Base-by-base conservation (phyloP, 1,140 invertebrate genomes). In the Drosophila arawakana region DNA sequence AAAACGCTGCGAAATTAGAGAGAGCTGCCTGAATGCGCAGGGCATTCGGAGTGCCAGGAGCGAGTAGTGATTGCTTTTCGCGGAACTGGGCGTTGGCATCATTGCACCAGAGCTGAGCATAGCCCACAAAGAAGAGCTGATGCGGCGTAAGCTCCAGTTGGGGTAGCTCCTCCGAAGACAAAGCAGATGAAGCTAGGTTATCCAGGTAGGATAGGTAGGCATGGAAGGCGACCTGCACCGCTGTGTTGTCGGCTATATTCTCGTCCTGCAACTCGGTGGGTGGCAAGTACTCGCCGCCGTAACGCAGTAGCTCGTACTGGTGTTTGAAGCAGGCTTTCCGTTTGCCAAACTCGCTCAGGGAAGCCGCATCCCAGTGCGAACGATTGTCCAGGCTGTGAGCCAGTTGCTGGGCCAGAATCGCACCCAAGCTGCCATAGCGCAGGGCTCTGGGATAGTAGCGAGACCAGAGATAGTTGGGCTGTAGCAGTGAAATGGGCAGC, bases 91-190 rank as follows among this genome's bases (percentile, higher is more conserved):
- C 78, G 11, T 83, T 67, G 50, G 77, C 73, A 68, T 91, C 83
- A 25, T 63, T 81, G 62, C 91, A 92, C 70, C 76, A 91, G 13
- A 84, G 67, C 57, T 96, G 95, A 0, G 95, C 95, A 69, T 95
- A 96, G 66, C 94, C 94, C 3, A 96, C 91, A 91, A 95, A 97
- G 92, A 97, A 97, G 1, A 97, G 91, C 85, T 97, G 96, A 6
- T 92, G 52, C 0, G 73, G 93, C 0, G 92, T 94, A 21, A 93
- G 93, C 55, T 93, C 93, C 5, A 95, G 81, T 1, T 93, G 93
- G 0, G 94, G 94, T 13, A 95, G 76, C 0, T 92, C 92, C 74
- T 94, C 90, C 15, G 78, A 54, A 5, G 8, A 43, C 35, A 82
- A 8, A 0, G 63, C 74, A 0, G 72, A 54, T 0, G 76, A 10